Evolutionary conservation across 2,113 vertebrate species (phyloP).

Genomic region (Neogobius melanostomus): DNA sequence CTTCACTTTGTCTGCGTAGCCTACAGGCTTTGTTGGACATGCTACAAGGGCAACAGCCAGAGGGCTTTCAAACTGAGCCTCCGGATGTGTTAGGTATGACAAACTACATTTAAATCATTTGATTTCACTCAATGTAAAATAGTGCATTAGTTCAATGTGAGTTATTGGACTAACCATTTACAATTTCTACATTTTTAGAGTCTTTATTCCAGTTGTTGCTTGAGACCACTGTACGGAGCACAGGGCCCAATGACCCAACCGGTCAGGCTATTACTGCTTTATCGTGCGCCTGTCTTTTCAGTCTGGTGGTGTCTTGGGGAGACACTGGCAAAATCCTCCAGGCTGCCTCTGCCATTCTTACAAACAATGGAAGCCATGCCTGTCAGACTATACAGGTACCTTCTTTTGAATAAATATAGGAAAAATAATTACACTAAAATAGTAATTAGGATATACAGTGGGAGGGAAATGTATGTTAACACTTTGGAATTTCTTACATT

Average conservation of each 20-base stretch:
- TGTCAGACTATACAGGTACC: conserved; percentile 97
- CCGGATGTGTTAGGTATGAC: conserved; percentile 92
- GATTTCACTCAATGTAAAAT: not conserved
- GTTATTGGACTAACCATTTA: not conserved
- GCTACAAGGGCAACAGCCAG: conserved; percentile 96
- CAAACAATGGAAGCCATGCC: conserved; percentile 97
- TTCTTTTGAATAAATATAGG: not conserved
- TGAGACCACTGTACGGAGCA: conserved; percentile 96
- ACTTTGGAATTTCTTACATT: no score
- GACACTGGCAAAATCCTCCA: conserved; percentile 96
- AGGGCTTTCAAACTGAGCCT: conserved; percentile 95
- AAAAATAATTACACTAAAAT: no score
- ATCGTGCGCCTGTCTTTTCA: conserved; percentile 98
- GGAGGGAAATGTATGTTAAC: no score
- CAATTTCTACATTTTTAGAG: conserved; percentile 76
- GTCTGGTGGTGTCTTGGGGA: conserved; percentile 96
- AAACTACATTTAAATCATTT: no score
- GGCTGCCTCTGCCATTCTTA: conserved; percentile 97
- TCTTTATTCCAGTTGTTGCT: conserved; percentile 95
- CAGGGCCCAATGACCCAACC: conserved; percentile 91
- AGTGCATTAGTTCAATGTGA: not conserved
- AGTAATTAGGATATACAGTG: no score
- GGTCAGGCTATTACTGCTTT: conserved; percentile 94
- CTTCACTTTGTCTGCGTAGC: conserved; percentile 93
- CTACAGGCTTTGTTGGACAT: conserved; percentile 96